Evolutionary conservation across 2,113 vertebrate genomes (phyloP).

Genomic region (Prietella phreatophila): DNA sequence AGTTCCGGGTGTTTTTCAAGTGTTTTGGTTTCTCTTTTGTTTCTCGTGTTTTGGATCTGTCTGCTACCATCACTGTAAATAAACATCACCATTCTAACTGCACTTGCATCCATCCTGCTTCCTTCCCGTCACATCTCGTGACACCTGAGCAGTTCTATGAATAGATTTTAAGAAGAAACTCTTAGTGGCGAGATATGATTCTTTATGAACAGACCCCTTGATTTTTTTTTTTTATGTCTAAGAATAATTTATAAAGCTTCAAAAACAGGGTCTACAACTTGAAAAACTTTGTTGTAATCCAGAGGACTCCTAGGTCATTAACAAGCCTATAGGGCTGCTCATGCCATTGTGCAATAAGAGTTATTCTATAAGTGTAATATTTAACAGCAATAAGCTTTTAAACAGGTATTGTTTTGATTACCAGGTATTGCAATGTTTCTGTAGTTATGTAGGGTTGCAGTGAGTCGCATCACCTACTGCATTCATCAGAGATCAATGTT

Average conservation of each 20-base stretch:
- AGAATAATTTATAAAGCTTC: background rate
- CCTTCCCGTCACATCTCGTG: too few species aligned
- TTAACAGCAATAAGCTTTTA: background rate
- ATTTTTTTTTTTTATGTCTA: background rate
- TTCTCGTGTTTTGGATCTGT: too few species aligned
- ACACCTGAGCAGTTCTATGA: background rate
- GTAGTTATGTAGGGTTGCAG: background rate
- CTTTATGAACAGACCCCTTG: background rate
- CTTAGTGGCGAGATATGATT: background rate
- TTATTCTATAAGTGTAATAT: background rate
- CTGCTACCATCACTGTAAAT: too few species aligned
- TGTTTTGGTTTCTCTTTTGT: too few species aligned
- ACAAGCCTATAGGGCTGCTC: background rate
- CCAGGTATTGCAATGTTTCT: background rate
- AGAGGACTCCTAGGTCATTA: background rate
- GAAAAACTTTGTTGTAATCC: background rate
- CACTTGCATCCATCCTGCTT: too few species aligned
- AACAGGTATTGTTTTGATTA: background rate
- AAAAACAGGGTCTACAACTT: background rate
- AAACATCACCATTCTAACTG: too few species aligned
- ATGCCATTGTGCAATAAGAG: background rate
- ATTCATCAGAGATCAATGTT: slow-evolving; percentile 7
- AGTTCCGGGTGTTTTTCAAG: too few species aligned
- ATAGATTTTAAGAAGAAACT: background rate
- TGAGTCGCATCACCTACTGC: background rate